These are phyloP conservation scores for Planiliza haematocheilus DNA, from an alignment of 2,113 vertebrate species.

Conservation along the genomic window DNA sequence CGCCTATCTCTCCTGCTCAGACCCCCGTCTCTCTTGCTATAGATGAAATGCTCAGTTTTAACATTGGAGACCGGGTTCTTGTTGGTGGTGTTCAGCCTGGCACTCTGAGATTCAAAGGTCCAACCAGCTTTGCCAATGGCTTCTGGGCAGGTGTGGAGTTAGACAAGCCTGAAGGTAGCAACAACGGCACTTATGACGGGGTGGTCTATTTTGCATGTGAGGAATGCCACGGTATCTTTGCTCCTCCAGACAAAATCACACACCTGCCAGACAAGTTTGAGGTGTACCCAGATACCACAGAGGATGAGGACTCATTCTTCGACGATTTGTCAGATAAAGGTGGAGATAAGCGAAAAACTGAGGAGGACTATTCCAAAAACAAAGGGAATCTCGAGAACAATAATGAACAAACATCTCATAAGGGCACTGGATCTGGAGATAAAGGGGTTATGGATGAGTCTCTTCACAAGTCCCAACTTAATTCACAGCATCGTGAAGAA, in stretches of 20 bases:
- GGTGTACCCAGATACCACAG: slow-evolving; percentile 78
- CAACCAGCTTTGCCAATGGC: slow-evolving; percentile 91
- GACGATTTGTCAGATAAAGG: slow-evolving; percentile 80
- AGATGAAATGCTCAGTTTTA: slow-evolving; percentile 85
- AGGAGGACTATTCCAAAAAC: slow-evolving; percentile 42
- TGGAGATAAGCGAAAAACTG: slow-evolving; percentile 39
- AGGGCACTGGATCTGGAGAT: slow-evolving; percentile 59
- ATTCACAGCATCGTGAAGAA: slow-evolving; percentile 43
- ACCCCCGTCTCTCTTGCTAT: slow-evolving; percentile 25
- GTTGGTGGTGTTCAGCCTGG: slow-evolving; percentile 93
- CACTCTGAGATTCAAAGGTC: slow-evolving; percentile 91
- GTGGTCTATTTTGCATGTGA: slow-evolving; percentile 91
- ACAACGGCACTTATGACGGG: slow-evolving; percentile 91
- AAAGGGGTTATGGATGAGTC: slow-evolving; percentile 57
- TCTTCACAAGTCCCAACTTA: slow-evolving; percentile 35
- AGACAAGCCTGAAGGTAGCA: slow-evolving; percentile 94
- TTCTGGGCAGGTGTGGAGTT: slow-evolving; percentile 96
- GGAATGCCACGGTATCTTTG: slow-evolving; percentile 93
- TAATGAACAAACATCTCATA: slow-evolving; percentile 60
- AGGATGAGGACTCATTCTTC: slow-evolving; percentile 87
- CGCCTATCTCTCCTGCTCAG: slow-evolving; percentile 59
- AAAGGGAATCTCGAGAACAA: slow-evolving; percentile 44
- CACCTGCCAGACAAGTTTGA: slow-evolving; percentile 83
- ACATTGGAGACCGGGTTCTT: slow-evolving; percentile 90
- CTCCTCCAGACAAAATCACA: slow-evolving; percentile 93